These are phyloP conservation scores for Poeciliopsis retropinna DNA, from an alignment of 2,113 vertebrate species.

Conservation along the genomic window DNA sequence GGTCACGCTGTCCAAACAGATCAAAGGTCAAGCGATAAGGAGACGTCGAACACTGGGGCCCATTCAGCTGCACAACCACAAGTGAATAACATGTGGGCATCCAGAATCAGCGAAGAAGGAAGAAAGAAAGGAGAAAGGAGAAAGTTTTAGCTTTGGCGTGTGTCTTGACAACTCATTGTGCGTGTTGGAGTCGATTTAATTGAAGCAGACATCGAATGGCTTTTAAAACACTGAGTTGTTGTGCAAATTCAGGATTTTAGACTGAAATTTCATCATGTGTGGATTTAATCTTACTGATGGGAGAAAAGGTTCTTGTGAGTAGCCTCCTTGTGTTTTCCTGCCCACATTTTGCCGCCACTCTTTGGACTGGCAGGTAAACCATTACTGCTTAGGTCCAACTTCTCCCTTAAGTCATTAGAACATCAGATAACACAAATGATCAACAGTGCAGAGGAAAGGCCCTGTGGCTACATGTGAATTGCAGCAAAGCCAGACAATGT, in stretches of 20 bases:
- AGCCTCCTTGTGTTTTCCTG: constrained; percentile 3
- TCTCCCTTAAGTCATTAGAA: constrained; percentile 43
- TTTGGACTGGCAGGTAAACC: constrained; percentile 56
- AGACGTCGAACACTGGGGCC: constrained; percentile 66
- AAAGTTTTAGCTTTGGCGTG: constrained; percentile 32
- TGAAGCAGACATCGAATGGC: constrained; percentile 9
- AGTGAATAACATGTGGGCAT: constrained; percentile 62
- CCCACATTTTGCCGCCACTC: constrained; percentile 19
- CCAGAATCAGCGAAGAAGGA: constrained; percentile 19
- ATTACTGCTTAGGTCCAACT: constrained; percentile 23
- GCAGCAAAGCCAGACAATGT: neutral
- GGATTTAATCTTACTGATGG: neutral
- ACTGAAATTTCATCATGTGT: constrained; percentile 7
- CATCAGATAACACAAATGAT: constrained; percentile 51
- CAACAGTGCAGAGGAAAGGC: constrained; percentile 26
- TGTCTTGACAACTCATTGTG: constrained; percentile 45
- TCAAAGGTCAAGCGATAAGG: constrained; percentile 79
- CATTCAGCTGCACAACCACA: constrained; percentile 59
- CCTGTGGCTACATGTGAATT: constrained; percentile 16
- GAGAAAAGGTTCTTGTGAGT: neutral
- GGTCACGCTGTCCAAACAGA: constrained; percentile 79
- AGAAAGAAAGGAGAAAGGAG: constrained; percentile 34
- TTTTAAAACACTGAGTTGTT: constrained; percentile 43
- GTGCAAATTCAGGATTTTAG: constrained; percentile 30
- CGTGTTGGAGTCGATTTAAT: constrained; percentile 36